Evolutionary conservation across 1,140 invertebrate species (phyloP).

Genomic region (Trichogramma pretiosum): DNA sequence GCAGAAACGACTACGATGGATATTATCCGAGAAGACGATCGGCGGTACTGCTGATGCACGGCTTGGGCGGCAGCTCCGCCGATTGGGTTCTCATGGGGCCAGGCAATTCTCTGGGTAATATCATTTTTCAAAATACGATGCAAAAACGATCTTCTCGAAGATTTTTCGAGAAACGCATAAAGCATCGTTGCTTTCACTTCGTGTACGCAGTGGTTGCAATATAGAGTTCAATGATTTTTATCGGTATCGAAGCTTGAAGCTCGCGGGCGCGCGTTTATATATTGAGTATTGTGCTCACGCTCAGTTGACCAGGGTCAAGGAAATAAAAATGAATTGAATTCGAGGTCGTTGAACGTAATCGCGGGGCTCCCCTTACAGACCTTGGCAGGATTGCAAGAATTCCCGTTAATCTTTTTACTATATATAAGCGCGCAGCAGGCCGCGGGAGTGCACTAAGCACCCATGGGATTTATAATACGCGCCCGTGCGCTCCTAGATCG

Average conservation of each 20-base stretch:
- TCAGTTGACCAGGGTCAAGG: not conserved
- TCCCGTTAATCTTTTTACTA: not conserved
- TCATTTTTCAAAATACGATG: too few relatives aligned
- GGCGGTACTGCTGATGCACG: constrained; percentile 57
- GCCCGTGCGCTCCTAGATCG: too few relatives aligned
- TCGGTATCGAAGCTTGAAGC: too few relatives aligned
- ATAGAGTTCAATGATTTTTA: too few relatives aligned
- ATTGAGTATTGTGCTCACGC: too few relatives aligned
- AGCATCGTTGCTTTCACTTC: too few relatives aligned
- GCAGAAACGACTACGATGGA: constrained; percentile 4
- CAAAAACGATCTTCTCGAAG: too few relatives aligned
- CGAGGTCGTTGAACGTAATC: constrained; percentile 3
- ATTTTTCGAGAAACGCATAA: too few relatives aligned
- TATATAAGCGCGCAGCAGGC: not conserved
- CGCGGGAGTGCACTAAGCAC: too few relatives aligned
- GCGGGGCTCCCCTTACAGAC: not conserved
- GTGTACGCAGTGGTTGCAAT: too few relatives aligned
- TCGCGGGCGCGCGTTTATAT: too few relatives aligned
- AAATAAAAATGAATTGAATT: not conserved
- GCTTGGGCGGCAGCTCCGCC: constrained; percentile 49
- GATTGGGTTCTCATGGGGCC: constrained; percentile 53
- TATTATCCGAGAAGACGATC: constrained; percentile 24
- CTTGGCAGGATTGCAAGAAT: constrained; percentile 1
- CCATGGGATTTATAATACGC: too few relatives aligned
- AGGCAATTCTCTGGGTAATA: constrained; percentile 43